Base-by-base conservation (phyloP, 2,888 invertebrate genomes). In the Epinotia brunnichana region DNA sequence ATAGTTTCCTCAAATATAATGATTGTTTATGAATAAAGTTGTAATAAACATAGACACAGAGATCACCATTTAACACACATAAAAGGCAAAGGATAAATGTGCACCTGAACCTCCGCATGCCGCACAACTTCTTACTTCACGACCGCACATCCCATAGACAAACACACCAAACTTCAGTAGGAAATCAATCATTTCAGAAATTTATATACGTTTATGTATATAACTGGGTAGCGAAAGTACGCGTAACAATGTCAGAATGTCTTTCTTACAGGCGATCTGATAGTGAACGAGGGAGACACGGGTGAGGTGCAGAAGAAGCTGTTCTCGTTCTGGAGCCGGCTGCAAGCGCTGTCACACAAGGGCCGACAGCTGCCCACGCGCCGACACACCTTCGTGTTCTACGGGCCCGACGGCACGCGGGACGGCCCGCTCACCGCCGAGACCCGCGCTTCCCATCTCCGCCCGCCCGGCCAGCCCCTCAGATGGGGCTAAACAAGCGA, bases 401-500 rank as follows among this genome's bases (percentile, higher is more conserved):
- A 91, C 77, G 88, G 89, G 53, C 90, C 90, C 1, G 87, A 91
- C 24, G 84, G 85, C 3, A 87, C 86, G 19, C 83, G 77, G 35
- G 74, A 84, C 24, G 85, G 85, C 2, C 77, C 82, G 1, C 85
- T 92, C 21, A 91, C 91, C 0, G 92, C 92, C 0, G 91, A 92
- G 76, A 91, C 92, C 68, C 88, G 92, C 69, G 85, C 84, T 62
- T 76, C 89, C 78, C 83, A 90, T 74, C 83, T 90, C 81, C 83
- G 93, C 85, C 92, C 93, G 72, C 92, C 93, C 3, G 93, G 93
- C 74, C 92, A 92, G 17, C 93, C 93, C 3, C 80, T 93, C 51
- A 85, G 93, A 76, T 94, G 92, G 91, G 92, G 94, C 71, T 90
- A 82, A 90, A 80, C 77, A 21, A 17, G 21, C 15, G 44, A 66